Evolutionary conservation across 1,140 invertebrate species (phyloP), one percentile per base, ranked within the genome.

Genomic region (Drosophila serrata): DNA sequence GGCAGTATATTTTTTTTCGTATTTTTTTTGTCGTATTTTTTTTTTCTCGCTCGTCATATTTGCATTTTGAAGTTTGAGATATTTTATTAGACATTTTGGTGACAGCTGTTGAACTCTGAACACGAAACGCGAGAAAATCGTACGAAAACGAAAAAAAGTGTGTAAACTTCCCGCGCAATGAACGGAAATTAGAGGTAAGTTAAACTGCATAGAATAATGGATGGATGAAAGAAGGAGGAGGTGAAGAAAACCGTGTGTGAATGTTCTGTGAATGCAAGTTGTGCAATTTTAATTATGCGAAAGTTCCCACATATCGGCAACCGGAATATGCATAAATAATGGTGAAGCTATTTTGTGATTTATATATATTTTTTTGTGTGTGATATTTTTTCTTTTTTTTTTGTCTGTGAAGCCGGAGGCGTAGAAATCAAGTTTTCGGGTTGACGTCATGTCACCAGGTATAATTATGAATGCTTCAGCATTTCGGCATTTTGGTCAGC

Each of bases 361-460:
- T 45, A 12, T 37, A 24, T 12, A 6, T 8, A 24, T 17, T 29
- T 13, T 39, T 39, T 22, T 33, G n/a, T 17, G 17, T n/a, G n/a
- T n/a, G n/a, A n/a, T n/a, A n/a, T n/a, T n/a, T n/a, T n/a, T n/a
- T n/a, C n/a, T n/a, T n/a, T n/a, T n/a, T n/a, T n/a, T n/a, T n/a
- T n/a, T n/a, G n/a, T n/a, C n/a, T n/a, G 45, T 33, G 27, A 45
- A 48, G 64, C 61, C 62, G 51, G 19, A 49, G 29, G 22, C 35
- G 60, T 37, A 24, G 65, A 60, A 68, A 76, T 69, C 72, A 70
- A 64, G 77, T 85, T 82, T 85, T 78, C 59, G 46, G 37, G 78
- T 81, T 86, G 82, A 86, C 82, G 82, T 86, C 82, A 86, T 82
- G 60, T 75, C 60, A 69, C 59, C 45, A 61, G 45, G 31, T 61